Percentiles rank a stretch among this genome's conserved stretches.
Evolutionary conservation across 2,797 vertebrate genomes (phyloP).

Genomic region (Erpetoichthys calabaricus): DNA sequence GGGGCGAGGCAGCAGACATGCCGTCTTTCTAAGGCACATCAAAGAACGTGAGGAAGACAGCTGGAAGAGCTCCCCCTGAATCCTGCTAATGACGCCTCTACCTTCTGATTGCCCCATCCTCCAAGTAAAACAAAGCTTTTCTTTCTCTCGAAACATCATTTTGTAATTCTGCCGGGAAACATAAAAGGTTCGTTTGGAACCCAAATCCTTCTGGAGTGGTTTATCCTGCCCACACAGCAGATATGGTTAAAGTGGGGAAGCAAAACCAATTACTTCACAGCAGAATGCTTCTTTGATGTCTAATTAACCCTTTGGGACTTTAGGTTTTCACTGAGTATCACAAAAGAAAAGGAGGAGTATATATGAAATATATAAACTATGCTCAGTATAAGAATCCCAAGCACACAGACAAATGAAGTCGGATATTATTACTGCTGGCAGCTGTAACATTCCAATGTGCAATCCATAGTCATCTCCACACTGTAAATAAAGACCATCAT

Average conservation of each 20-base stretch:
- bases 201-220: slow-evolving; percentile 7
- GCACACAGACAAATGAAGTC: too few relatives aligned
- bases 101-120: slow-evolving; percentile 32
- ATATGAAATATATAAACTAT: too few relatives aligned
- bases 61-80: slow-evolving; percentile 27
- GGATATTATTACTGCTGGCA: too few relatives aligned
- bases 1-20: too few relatives aligned
- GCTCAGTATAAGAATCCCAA: too few relatives aligned
- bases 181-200: slow-evolving; percentile 12
- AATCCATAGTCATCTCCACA: too few relatives aligned
- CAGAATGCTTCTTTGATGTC: slow-evolving; percentile 9
- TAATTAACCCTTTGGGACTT: slow-evolving; percentile 10
- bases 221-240: slow-evolving; percentile 2
- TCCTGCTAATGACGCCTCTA: slow-evolving; percentile 41
- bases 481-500: too few relatives aligned
- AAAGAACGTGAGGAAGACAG: not conserved
- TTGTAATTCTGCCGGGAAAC: slow-evolving; percentile 17
- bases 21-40: not conserved
- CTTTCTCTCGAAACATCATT: slow-evolving; percentile 39
- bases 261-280: slow-evolving; percentile 1
- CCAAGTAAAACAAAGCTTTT: slow-evolving; percentile 31
- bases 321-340: not conserved
- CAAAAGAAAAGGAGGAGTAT: not conserved
- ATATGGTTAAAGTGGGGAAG: slow-evolving; percentile 2
- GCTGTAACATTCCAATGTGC: too few relatives aligned